These are phyloP conservation scores for Melanerpes aurifrons DNA, from an alignment of 2,113 vertebrate species.

Conservation along the genomic window DNA sequence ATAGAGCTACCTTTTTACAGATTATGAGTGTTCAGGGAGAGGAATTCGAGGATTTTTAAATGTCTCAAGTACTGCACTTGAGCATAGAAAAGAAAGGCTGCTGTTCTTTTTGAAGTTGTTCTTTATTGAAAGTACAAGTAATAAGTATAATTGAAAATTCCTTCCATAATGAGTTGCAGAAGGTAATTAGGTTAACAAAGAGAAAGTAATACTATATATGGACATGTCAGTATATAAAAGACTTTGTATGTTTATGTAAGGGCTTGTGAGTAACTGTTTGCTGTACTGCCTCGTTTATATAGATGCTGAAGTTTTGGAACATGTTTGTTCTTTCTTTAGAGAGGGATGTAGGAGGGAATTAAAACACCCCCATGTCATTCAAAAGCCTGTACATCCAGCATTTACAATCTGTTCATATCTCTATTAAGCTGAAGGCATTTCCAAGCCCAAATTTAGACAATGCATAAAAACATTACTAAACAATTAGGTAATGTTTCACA, in stretches of 20 bases:
- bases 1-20: background rate
- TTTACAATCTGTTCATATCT: constrained; percentile 53
- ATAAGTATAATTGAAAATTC: background rate
- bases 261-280: constrained; percentile 42
- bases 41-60: background rate
- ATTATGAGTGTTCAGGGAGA: background rate
- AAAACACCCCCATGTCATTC: background rate
- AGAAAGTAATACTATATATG: constrained; percentile 52
- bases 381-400: constrained; percentile 8
- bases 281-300: background rate
- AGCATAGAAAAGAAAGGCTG: background rate
- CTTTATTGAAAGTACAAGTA: background rate
- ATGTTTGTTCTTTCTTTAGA: background rate
- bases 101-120: background rate
- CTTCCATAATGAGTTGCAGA: constrained; percentile 18
- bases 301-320: constrained; percentile 10
- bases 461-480: constrained; percentile 76
- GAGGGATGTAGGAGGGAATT: background rate
- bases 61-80: background rate
- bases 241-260: constrained; percentile 34
- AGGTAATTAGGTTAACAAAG: constrained; percentile 65
- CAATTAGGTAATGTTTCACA: constrained; percentile 81
- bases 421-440: constrained; percentile 59
- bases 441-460: constrained; percentile 77
- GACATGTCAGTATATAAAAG: constrained; percentile 47